phyloP scores from a whole-genome alignment of 2,888 invertebrate species.

The Unio pictorum region DNA sequence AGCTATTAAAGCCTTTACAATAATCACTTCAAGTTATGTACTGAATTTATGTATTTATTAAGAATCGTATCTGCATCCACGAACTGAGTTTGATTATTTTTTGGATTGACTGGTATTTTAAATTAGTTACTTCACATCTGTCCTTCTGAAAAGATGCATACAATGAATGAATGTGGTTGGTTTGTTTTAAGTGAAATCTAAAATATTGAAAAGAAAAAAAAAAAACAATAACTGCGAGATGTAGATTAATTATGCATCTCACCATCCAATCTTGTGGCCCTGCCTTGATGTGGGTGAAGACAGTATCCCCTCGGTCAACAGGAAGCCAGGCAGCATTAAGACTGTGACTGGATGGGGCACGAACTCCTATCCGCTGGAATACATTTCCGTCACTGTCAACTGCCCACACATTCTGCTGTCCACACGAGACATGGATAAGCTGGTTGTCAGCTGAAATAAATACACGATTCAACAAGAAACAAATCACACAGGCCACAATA shows the following conservation, averaged over 20 bases:
- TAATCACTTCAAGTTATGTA: too few relatives aligned
- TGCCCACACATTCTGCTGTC: slow-evolving; percentile 73
- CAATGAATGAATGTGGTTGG: too few relatives aligned
- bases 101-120: too few relatives aligned
- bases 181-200: background rate
- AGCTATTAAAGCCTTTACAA: too few relatives aligned
- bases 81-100: too few relatives aligned
- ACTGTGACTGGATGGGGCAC: slow-evolving; percentile 68
- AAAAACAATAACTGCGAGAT: background rate
- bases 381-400: slow-evolving; percentile 73
- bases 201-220: background rate
- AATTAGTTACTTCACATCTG: too few relatives aligned
- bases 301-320: slow-evolving; percentile 67
- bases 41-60: too few relatives aligned
- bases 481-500: too few relatives aligned
- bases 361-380: slow-evolving; percentile 73
- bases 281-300: slow-evolving; percentile 62
- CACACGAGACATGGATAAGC: slow-evolving; percentile 72
- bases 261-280: slow-evolving; percentile 67
- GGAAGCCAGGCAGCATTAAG: slow-evolving; percentile 74
- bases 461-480: too few relatives aligned
- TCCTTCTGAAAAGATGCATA: too few relatives aligned
- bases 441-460: slow-evolving; percentile 62
- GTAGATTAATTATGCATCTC: slow-evolving; percentile 5
- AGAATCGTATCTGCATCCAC: too few relatives aligned